Conservation (phyloP, 2,113 vertebrate species). For the Prolemur simus region DNA sequence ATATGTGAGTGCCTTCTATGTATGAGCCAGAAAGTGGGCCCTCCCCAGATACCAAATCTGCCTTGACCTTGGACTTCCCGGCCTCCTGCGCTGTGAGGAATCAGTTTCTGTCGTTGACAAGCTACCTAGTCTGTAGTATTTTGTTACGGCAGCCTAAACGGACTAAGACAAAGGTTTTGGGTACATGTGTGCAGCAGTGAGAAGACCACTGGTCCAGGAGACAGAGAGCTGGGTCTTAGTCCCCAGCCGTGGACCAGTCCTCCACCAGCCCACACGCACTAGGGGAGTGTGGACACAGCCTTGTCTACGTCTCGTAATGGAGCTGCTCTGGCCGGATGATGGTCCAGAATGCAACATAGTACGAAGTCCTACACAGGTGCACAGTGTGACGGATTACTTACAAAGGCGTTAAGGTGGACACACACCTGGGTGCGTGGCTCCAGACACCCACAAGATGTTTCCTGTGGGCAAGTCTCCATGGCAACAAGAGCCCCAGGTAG, state of each 20-base stretch:
- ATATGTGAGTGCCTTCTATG: background rate
- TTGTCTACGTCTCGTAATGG: background rate
- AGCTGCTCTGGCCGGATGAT: background rate
- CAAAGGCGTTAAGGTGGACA: background rate
- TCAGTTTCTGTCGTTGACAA: background rate
- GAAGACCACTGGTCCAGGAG: background rate
- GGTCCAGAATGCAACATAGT: too few relatives aligned
- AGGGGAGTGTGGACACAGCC: too few relatives aligned
- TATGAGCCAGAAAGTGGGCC: background rate
- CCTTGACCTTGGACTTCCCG: background rate
- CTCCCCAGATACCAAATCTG: background rate
- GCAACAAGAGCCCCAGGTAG: background rate
- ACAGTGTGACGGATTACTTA: background rate
- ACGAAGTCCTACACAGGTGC: accelerated
- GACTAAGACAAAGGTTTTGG: background rate
- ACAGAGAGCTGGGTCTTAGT: background rate
- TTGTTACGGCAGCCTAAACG: background rate
- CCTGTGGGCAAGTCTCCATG: background rate
- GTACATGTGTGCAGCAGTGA: accelerated
- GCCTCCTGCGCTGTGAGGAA: background rate
- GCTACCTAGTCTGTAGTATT: background rate
- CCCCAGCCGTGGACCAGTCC: background rate
- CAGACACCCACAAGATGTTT: background rate
- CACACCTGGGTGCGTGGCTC: background rate
- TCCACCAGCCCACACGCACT: background rate